A percentile compares a stretch with the other conserved stretches of the same genome.
Evolutionary conservation across 2,797 vertebrate species (phyloP).

Genomic region (Pseudomugil tenellus): DNA sequence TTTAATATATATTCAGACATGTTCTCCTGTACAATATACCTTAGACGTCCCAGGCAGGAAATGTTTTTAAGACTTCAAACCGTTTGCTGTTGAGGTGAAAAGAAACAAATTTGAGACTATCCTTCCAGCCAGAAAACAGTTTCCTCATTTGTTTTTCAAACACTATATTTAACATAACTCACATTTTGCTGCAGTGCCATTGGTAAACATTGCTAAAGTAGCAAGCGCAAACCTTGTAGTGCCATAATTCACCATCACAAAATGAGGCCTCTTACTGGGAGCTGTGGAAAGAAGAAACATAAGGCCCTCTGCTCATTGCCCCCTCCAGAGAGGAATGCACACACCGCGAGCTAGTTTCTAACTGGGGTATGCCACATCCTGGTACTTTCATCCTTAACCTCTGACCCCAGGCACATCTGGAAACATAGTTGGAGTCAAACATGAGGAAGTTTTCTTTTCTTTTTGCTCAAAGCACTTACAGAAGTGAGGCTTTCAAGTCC

Average conservation of each 20-base stretch:
- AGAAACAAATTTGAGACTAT: conserved; percentile 42
- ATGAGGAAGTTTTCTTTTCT: conserved; percentile 91
- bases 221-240: conserved; percentile 79
- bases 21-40: conserved; percentile 46
- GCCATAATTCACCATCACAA: conserved; percentile 86
- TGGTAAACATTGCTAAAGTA: conserved; percentile 82
- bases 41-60: conserved; percentile 49
- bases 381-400: conserved; percentile 97
- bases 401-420: conserved; percentile 94
- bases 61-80: conserved; percentile 59
- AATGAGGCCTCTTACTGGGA: conserved; percentile 88
- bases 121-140: conserved; percentile 70
- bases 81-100: conserved; percentile 40
- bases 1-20: conserved; percentile 47
- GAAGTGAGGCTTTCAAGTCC: conserved; percentile 68
- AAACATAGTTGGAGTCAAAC: conserved; percentile 90
- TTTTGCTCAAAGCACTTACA: conserved; percentile 78
- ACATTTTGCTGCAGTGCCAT: conserved; percentile 76
- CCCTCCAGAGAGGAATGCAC: conserved; percentile 88
- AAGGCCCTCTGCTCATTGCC: conserved; percentile 82
- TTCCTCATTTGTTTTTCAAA: conserved; percentile 70
- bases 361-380: conserved; percentile 87
- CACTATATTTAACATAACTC: conserved; percentile 79
- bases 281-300: conserved; percentile 84
- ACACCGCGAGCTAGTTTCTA: conserved; percentile 83